phyloP scores from a whole-genome alignment of 2,797 vertebrate genomes.

The Bradypus variegatus region DNA sequence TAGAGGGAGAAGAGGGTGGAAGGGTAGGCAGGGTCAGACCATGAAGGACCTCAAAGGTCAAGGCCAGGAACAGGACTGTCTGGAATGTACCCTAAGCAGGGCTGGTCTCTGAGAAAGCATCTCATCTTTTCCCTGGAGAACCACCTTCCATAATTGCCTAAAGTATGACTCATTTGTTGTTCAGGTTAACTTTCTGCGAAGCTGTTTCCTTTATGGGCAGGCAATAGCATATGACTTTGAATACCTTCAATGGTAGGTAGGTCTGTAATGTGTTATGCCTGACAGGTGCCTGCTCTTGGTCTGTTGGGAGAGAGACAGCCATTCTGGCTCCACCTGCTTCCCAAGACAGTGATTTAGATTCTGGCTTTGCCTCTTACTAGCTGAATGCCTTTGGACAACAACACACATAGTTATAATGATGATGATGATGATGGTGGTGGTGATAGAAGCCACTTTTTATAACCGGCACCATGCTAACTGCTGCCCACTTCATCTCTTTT shows the following conservation, averaged over 20 bases:
- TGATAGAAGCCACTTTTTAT: too few species aligned
- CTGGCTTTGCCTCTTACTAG: neutral
- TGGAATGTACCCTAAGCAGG: neutral
- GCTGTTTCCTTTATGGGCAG: neutral
- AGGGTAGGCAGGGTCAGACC: neutral
- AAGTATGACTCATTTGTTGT: neutral
- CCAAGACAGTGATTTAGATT: neutral
- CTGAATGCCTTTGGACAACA: too few species aligned
- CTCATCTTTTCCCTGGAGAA: neutral
- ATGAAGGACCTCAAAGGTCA: neutral
- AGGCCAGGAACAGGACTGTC: neutral
- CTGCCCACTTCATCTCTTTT: neutral
- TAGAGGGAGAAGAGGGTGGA: neutral
- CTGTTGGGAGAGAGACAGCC: neutral
- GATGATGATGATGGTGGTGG: too few species aligned
- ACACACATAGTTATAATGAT: neutral
- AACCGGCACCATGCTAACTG: neutral
- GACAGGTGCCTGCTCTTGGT: neutral
- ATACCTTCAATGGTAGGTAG: neutral
- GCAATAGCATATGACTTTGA: accelerated
- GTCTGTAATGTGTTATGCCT: neutral
- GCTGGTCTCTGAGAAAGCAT: neutral
- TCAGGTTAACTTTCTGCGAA: neutral
- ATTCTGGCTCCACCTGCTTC: neutral
- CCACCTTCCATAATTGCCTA: neutral